These are phyloP conservation scores for Lamellibrachia luymesi DNA, from an alignment of 1,140 invertebrate genomes.

Conservation along the genomic window DNA sequence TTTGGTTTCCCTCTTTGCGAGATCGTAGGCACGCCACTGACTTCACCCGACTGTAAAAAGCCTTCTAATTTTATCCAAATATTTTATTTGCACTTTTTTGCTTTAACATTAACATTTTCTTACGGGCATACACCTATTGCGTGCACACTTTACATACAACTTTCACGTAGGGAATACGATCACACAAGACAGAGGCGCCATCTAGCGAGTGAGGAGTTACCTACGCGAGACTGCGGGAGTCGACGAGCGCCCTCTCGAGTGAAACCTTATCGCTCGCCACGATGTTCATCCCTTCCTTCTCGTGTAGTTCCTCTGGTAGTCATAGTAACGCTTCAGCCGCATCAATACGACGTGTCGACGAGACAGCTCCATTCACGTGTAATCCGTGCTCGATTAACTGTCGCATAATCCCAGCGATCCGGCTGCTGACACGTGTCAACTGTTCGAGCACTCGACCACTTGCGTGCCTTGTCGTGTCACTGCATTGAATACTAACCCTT, in stretches of 20 bases:
- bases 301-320: slow-evolving; percentile 8
- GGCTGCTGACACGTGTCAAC: not conserved
- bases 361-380: not conserved
- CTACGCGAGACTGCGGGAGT: not conserved
- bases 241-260: not conserved
- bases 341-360: not conserved
- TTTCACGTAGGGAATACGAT: not conserved
- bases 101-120: no score
- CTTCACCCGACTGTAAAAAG: no score
- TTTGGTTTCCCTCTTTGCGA: no score
- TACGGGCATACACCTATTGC: not conserved
- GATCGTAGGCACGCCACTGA: no score
- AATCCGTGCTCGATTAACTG: not conserved
- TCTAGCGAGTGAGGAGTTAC: not conserved
- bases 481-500: not conserved
- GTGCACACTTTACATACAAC: not conserved
- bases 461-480: no score
- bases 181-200: not conserved
- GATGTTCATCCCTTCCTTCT: slow-evolving; percentile 12
- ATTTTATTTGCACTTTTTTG: no score
- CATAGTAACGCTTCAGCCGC: slow-evolving; percentile 6
- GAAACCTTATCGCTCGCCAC: slow-evolving; percentile 7
- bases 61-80: no score
- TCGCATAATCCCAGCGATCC: not conserved
- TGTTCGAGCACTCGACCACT: not conserved